phyloP scores from a whole-genome alignment of 2,797 vertebrate species.

The Garrulus glandarius region DNA sequence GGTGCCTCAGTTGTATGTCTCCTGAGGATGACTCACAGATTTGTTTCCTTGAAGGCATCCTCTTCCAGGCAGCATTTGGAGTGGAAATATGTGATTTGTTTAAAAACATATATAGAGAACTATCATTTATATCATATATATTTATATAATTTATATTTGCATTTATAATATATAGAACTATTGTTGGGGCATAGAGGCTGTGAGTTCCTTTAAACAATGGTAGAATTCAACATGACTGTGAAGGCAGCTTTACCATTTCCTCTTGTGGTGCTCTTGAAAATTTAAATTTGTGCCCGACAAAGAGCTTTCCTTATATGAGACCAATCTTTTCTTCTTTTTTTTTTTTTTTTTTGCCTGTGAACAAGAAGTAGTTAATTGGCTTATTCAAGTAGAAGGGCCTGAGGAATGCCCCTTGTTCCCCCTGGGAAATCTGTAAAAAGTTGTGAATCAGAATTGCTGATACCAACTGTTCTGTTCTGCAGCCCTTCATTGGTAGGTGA shows the following conservation, averaged over 20 bases:
- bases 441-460: not conserved
- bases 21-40: slow-evolving; percentile 41
- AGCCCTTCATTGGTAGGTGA: not conserved
- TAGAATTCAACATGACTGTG: not conserved
- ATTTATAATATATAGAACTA: not conserved
- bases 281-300: not conserved
- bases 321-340: not conserved
- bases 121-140: not conserved
- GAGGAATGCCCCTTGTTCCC: not conserved
- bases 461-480: not conserved
- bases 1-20: not conserved
- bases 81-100: not conserved
- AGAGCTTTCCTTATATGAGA: not conserved
- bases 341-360: not conserved
- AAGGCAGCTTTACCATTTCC: not conserved
- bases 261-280: not conserved
- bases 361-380: not conserved
- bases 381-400: not conserved
- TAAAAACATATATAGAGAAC: not conserved
- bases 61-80: slow-evolving; percentile 20
- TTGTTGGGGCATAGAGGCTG: not conserved
- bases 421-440: not conserved
- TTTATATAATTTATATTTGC: not conserved
- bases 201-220: not conserved
- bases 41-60: slow-evolving; percentile 26